These are phyloP conservation scores for Tillus elongatus DNA, from an alignment of 2,888 invertebrate species.

Conservation along the genomic window DNA sequence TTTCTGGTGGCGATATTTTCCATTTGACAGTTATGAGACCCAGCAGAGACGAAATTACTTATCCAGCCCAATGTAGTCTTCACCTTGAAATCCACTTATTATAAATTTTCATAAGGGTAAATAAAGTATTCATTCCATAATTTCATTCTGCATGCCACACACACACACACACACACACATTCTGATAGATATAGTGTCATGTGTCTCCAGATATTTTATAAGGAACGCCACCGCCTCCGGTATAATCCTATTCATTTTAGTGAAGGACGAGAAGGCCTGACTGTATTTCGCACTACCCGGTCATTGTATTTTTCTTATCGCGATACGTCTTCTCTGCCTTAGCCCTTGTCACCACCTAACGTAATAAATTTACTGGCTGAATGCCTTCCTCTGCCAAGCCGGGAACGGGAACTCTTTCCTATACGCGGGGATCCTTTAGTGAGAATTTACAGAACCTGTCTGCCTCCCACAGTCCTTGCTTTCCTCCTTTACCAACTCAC, in stretches of 20 bases:
- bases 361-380: slow-evolving; percentile 42
- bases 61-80: no score
- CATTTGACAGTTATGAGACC: no score
- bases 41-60: no score
- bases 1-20: no score
- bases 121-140: no score
- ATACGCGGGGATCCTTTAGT: slow-evolving; percentile 19
- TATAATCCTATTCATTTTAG: slow-evolving; percentile 1
- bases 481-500: no score
- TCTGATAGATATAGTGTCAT: no score
- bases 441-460: slow-evolving; percentile 19
- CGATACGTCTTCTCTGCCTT: slow-evolving; percentile 39
- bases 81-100: no score
- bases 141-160: no score
- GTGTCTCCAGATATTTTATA: no score
- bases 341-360: slow-evolving; percentile 41
- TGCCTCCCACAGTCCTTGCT: slow-evolving; percentile 10
- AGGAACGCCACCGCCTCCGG: not conserved
- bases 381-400: slow-evolving; percentile 30
- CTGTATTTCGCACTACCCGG: slow-evolving; percentile 26
- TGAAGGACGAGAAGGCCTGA: slow-evolving; percentile 17
- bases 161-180: no score
- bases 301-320: slow-evolving; percentile 40
- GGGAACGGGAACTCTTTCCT: slow-evolving; percentile 21
- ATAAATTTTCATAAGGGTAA: no score